Evolutionary conservation across 2,113 vertebrate genomes (phyloP).

Genomic region (Prochilodus magdalenae): DNA sequence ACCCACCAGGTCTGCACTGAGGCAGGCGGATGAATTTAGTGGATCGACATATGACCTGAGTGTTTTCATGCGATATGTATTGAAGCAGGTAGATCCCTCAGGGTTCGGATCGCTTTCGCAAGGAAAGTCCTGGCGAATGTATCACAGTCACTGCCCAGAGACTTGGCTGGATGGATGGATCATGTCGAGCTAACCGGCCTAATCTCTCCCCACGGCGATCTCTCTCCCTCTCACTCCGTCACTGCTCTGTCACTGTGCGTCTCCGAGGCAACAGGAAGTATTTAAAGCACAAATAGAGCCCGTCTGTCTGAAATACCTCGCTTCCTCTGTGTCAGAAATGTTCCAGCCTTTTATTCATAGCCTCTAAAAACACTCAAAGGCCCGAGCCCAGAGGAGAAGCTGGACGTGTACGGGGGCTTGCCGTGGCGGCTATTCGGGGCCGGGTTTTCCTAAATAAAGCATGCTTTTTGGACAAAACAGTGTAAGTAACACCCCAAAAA

Average conservation of each 20-base stretch:
- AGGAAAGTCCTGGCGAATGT: constrained; percentile 14
- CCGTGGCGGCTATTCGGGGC: constrained; percentile 23
- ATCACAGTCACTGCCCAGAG: constrained; percentile 3
- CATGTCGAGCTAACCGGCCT: constrained; percentile 11
- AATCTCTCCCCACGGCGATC: constrained; percentile 19
- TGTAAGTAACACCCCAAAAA: constrained; percentile 12
- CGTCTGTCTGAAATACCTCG: constrained; percentile 47
- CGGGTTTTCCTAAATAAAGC: constrained; percentile 42
- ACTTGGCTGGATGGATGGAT: neutral
- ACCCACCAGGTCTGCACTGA: neutral
- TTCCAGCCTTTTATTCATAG: constrained; percentile 45
- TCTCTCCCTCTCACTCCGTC: constrained; percentile 16
- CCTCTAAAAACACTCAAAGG: neutral
- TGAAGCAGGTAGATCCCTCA: constrained; percentile 12
- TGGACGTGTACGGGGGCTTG: neutral
- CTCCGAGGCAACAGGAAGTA: constrained; percentile 43
- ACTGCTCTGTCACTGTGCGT: neutral
- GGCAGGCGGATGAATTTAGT: neutral
- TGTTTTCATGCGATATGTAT: neutral
- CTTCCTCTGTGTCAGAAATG: constrained; percentile 43
- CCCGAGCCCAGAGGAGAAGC: neutral
- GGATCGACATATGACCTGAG: neutral
- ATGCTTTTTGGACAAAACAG: constrained; percentile 5
- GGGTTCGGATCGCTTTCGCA: constrained; percentile 1
- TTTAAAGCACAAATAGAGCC: constrained; percentile 48